Conservation (phyloP, 2,888 invertebrate species). For the Leptinotarsa haldemani region DNA sequence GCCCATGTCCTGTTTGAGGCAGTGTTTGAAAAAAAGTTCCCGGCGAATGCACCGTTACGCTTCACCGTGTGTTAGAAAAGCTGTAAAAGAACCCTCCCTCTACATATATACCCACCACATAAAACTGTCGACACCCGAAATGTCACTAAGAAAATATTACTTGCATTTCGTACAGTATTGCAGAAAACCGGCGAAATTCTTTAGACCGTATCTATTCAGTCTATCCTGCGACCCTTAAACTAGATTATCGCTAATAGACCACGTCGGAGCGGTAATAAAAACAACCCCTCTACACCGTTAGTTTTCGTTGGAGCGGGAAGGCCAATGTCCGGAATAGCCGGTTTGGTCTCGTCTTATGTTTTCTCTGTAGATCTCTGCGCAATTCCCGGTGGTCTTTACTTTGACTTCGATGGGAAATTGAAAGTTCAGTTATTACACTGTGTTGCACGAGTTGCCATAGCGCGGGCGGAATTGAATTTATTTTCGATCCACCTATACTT, state of each 20-base stretch:
- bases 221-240: constrained; percentile 32
- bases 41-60: neutral
- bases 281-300: constrained; percentile 32
- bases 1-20: too few species aligned
- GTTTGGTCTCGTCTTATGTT: constrained; percentile 2
- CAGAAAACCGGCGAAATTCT: neutral
- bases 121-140: constrained; percentile 17
- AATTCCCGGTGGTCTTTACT: neutral
- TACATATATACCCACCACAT: neutral
- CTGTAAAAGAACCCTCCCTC: constrained; percentile 4
- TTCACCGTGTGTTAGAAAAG: neutral
- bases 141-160: constrained; percentile 21
- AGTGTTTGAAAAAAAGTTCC: neutral
- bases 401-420: neutral
- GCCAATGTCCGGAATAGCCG: constrained; percentile 39
- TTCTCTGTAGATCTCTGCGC: neutral
- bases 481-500: neutral
- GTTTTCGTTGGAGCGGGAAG: constrained; percentile 35
- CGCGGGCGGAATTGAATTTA: neutral
- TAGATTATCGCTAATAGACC: constrained; percentile 44
- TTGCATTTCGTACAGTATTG: constrained; percentile 22
- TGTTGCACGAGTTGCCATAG: neutral
- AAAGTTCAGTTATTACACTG: neutral
- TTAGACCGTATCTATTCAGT: constrained; percentile 22
- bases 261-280: constrained; percentile 42